phyloP scores from a whole-genome alignment of 2,797 vertebrate genomes.

The Sebastes flavidus region DNA sequence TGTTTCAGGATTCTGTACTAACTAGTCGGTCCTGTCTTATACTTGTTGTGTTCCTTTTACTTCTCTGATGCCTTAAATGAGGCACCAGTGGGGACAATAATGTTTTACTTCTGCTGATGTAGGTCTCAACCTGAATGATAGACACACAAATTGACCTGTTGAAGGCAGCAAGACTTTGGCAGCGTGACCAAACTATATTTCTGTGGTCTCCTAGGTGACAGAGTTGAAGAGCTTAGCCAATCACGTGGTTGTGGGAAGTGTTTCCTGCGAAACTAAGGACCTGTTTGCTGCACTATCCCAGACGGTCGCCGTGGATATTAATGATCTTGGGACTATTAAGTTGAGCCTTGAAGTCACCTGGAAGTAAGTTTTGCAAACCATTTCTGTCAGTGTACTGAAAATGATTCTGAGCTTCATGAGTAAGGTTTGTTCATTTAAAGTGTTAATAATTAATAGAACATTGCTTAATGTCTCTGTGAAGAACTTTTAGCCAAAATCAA shows the following conservation, averaged over 20 bases:
- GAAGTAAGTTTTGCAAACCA: slow-evolving; percentile 86
- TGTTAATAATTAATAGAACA: not conserved
- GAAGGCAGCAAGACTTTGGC: not conserved
- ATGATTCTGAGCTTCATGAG: not conserved
- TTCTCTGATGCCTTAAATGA: not conserved
- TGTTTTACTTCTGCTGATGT: not conserved
- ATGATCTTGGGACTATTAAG: slow-evolving; percentile 97
- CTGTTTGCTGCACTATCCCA: slow-evolving; percentile 93
- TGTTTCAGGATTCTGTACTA: not conserved
- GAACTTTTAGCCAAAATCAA: not conserved
- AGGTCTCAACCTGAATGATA: not conserved
- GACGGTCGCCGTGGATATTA: slow-evolving; percentile 96
- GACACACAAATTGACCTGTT: not conserved
- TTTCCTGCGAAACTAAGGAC: slow-evolving; percentile 97
- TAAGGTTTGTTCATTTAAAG: not conserved
- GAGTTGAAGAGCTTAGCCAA: slow-evolving; percentile 96
- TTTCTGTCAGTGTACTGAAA: not conserved
- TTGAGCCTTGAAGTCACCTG: slow-evolving; percentile 96
- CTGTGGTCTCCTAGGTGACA: slow-evolving; percentile 85
- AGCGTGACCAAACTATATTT: not conserved
- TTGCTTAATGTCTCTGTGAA: not conserved
- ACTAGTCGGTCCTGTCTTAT: not conserved
- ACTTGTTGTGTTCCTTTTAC: not conserved
- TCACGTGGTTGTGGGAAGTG: slow-evolving; percentile 93
- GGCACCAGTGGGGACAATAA: not conserved